phyloP scores from a whole-genome alignment of 2,797 vertebrate species.

The Manis crassicaudata region DNA sequence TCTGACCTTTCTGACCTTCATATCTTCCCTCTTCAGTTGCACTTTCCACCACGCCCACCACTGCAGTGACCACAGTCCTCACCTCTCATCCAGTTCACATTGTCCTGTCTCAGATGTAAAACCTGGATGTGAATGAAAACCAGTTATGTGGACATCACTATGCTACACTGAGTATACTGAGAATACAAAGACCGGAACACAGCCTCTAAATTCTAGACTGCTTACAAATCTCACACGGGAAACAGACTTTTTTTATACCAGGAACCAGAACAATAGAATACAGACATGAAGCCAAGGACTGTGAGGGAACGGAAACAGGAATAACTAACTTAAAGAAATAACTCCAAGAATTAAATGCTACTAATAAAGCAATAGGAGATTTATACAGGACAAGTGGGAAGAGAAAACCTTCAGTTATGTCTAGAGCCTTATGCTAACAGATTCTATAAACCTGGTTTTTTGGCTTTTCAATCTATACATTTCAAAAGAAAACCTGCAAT shows the following conservation, averaged over 20 bases:
- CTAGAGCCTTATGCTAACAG: not conserved
- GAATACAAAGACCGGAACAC: not conserved
- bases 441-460: not conserved
- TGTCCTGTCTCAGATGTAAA: not conserved
- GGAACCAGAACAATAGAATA: not conserved
- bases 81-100: not conserved
- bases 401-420: constrained; percentile 25
- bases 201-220: not conserved
- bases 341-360: not conserved
- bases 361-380: not conserved
- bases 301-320: not conserved
- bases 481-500: not conserved
- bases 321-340: constrained; percentile 1
- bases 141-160: not conserved
- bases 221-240: not conserved
- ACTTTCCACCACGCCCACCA: not conserved
- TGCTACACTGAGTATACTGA: not conserved
- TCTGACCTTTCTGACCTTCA: not conserved
- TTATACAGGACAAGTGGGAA: not conserved
- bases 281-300: not conserved
- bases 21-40: not conserved
- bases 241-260: not conserved
- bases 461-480: not conserved
- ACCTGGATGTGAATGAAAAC: not conserved
- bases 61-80: not conserved